Base-by-base conservation (phyloP, 35 echinoderm and acorn worm species). In the Lytechinus variegatus region DNA sequence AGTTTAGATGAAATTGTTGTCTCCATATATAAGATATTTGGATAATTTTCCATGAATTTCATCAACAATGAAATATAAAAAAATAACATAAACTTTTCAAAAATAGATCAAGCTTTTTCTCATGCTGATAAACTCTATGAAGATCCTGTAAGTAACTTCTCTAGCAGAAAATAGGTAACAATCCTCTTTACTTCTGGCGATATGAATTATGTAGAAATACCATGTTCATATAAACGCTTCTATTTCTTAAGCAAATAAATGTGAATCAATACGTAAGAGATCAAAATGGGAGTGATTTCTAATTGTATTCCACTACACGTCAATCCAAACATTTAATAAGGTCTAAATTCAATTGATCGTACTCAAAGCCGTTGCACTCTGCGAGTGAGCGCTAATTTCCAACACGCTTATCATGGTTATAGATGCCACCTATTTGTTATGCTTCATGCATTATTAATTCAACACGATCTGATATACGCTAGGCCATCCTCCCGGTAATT, bases 381-480 rank as follows among this genome's bases (percentile, higher is more conserved):
- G 66, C 66, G 66, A 79, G 66, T 24, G 66, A 79, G 66, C 66
- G 66, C 19, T 79, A 79, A 79, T 79, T 79, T 79, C 66, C 16
- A 79, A 79, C 66, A 79, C 66, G 66, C 66, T 58, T 58, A 7
- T 79, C 66, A 79, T 24, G 66, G 19, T 58, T 58, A 7, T 79
- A 79, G 66, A 79, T 79, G 19, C 6, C 66, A 79, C 66, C 66
- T 7, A 79, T 79, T 79, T 79, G 66, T 79, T 79, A 79, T 79
- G 66, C 66, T 79, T 79, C 66, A 79, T 79, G 66, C 66, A 79
- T 79, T 79, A 24, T 79, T 79, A 79, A 79, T 79, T 79, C 66
- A 24, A 79, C 66, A 79, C 66, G 66, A 79, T 79, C 66, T 24
- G 66, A 79, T 79, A 79, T 79, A 79, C 66, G 66, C 66, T 24